A percentile compares a stretch with the other conserved stretches of the same genome.
Evolutionary conservation across 2,113 vertebrate genomes (phyloP).

Genomic region (Mola mola): DNA sequence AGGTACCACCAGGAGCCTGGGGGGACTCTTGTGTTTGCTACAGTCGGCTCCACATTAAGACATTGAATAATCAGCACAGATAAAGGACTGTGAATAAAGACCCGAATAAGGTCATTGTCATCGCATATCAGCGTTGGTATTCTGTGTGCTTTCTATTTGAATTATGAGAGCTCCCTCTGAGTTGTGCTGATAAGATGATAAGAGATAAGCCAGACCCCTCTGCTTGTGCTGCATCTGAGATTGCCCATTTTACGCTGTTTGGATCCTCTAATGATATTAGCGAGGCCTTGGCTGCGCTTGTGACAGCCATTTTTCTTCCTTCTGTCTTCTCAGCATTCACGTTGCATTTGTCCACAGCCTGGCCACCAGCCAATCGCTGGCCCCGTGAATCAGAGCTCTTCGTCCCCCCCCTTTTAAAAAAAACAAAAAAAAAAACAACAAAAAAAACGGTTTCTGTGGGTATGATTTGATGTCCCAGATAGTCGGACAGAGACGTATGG

Average conservation of each 20-base stretch:
- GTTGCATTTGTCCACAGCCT: slow-evolving; percentile 71
- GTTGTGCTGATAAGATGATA: slow-evolving; percentile 73
- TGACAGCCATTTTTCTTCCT: slow-evolving; percentile 71
- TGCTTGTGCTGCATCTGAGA: slow-evolving; percentile 73
- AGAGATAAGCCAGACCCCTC: slow-evolving; percentile 58
- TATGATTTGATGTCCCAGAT: slow-evolving; percentile 73
- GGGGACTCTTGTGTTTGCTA: background rate
- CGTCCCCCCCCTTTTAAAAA: slow-evolving; percentile 39
- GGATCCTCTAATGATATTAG: slow-evolving; percentile 75
- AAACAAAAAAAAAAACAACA: too few species aligned
- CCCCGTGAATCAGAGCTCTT: slow-evolving; percentile 65
- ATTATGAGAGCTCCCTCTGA: slow-evolving; percentile 45
- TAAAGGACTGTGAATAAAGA: slow-evolving; percentile 26
- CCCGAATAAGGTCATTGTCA: slow-evolving; percentile 49
- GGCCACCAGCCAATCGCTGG: slow-evolving; percentile 59
- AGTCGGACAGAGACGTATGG: slow-evolving; percentile 73
- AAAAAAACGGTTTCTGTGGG: slow-evolving; percentile 71
- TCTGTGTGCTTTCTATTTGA: slow-evolving; percentile 47
- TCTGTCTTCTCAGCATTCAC: slow-evolving; percentile 71
- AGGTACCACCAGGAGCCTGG: slow-evolving; percentile 26
- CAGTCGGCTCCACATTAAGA: slow-evolving; percentile 23
- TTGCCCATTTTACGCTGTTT: slow-evolving; percentile 73
- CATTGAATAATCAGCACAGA: slow-evolving; percentile 35
- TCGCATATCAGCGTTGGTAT: slow-evolving; percentile 52
- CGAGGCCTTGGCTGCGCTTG: slow-evolving; percentile 58